These are phyloP conservation scores for Ophraella communa DNA, from an alignment of 2,888 invertebrate genomes.

Conservation along the genomic window DNA sequence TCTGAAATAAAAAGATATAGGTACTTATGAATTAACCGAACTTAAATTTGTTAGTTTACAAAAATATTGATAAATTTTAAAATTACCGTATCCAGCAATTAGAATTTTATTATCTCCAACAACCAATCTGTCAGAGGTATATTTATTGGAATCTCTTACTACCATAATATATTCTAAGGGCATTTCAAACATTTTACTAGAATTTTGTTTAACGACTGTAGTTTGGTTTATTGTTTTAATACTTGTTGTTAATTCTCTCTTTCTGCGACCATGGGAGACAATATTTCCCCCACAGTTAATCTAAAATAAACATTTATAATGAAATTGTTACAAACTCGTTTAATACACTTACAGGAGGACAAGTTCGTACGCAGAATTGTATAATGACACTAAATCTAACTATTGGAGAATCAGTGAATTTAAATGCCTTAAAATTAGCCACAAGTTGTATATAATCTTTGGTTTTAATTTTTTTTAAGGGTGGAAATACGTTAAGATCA, in stretches of 20 bases:
- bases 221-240: constrained; percentile 46
- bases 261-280: constrained; percentile 54
- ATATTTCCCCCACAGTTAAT: constrained; percentile 58
- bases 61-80: constrained; percentile 35
- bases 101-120: constrained; percentile 67
- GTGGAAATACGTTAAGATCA: constrained; percentile 66
- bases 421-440: constrained; percentile 81
- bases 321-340: too few relatives aligned
- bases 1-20: constrained; percentile 46
- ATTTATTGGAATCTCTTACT: constrained; percentile 63
- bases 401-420: constrained; percentile 83
- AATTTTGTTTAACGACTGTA: constrained; percentile 38
- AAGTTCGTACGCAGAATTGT: constrained; percentile 77
- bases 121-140: constrained; percentile 69
- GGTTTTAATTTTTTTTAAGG: constrained; percentile 56
- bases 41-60: neutral
- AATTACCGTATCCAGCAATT: constrained; percentile 65
- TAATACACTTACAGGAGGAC: constrained; percentile 65
- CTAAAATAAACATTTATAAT: constrained; percentile 44
- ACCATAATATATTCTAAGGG: constrained; percentile 66
- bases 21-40: neutral
- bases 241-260: constrained; percentile 47
- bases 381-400: constrained; percentile 84
- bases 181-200: constrained; percentile 54
- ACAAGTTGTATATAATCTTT: constrained; percentile 60